Base-by-base conservation (phyloP, 1,140 invertebrate species). In the Proales similis region DNA sequence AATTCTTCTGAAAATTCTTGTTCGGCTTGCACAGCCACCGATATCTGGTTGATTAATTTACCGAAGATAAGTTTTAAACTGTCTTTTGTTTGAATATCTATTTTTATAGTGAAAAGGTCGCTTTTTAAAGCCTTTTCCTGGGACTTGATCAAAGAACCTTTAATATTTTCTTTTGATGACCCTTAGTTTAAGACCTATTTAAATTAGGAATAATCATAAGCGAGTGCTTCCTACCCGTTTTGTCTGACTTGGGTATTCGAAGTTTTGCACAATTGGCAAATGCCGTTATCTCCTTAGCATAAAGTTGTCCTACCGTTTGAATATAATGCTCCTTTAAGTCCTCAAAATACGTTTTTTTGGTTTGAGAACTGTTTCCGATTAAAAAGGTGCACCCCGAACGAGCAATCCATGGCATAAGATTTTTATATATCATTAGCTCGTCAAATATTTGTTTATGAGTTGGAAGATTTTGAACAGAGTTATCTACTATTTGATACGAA, bases 1-100 rank as follows among this genome's bases (percentile, higher is more conserved):
- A 96, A 97, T 29, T 83, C 81, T 9, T 89, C 84, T 74, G 90
- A 95, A 78, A 97, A 97, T 65, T 90, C 84, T 77, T 97, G 92
- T 74, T 98, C 93, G 19, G 85, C 85, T 33, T 94, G 79, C 73
- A 91, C 94, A 63, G 92, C 83, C 22, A 87, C 87, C 72, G 94
- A 90, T 46, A 95, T 79, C 70, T 92, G 85, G 42, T 84, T 85
- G 6, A 96, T 75, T 17, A 91, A 84, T 71, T 83, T 81, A 70
- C 90, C 86, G 38, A 90, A 76, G 14, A 87, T 69, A 74, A 77
- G 63, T 38, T 61, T 61, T 1, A 61, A 26, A 11, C 36, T 57
- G 19, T 57, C 38, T 42, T 57, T 57, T 12, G 29, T 39, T 42
- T 39, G 24, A 42, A 42, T 36, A 7, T 57, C 51, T 24, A 17